Conservation (phyloP, 1,140 invertebrate species). For the Drosophila pandora region DNA sequence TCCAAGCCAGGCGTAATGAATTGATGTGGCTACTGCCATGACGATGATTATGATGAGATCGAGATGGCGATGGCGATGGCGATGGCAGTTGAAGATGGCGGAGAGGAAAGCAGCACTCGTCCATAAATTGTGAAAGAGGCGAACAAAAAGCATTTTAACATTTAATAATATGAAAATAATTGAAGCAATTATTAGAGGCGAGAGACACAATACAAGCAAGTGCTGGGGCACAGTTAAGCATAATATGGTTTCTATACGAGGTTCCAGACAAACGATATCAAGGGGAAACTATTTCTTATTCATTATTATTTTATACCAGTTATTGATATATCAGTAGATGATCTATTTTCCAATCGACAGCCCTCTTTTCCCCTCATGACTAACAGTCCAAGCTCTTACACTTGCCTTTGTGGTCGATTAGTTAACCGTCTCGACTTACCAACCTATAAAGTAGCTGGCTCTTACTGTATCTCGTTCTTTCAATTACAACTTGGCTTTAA, state of each 20-base stretch:
- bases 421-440: constrained; percentile 53
- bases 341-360: background rate
- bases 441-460: constrained; percentile 9
- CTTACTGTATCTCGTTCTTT: constrained; percentile 3
- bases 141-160: constrained; percentile 78
- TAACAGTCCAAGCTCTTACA: background rate
- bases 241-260: constrained; percentile 56
- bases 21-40: constrained; percentile 59
- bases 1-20: constrained; percentile 60
- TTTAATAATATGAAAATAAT: constrained; percentile 83
- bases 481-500: constrained; percentile 6
- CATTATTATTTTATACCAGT: background rate
- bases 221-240: constrained; percentile 58
- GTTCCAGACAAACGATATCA: constrained; percentile 36
- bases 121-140: constrained; percentile 46
- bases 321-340: constrained; percentile 1
- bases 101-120: constrained; percentile 1
- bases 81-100: background rate
- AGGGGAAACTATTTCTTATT: too few relatives aligned
- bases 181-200: constrained; percentile 70
- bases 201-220: constrained; percentile 10
- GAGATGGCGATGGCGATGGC: constrained; percentile 14
- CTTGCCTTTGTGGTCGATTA: constrained; percentile 59
- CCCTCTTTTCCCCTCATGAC: background rate
- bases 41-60: constrained; percentile 40